These are phyloP conservation scores for Pseudanteris insignis DNA, from an alignment of 2,888 invertebrate species.

Conservation along the genomic window DNA sequence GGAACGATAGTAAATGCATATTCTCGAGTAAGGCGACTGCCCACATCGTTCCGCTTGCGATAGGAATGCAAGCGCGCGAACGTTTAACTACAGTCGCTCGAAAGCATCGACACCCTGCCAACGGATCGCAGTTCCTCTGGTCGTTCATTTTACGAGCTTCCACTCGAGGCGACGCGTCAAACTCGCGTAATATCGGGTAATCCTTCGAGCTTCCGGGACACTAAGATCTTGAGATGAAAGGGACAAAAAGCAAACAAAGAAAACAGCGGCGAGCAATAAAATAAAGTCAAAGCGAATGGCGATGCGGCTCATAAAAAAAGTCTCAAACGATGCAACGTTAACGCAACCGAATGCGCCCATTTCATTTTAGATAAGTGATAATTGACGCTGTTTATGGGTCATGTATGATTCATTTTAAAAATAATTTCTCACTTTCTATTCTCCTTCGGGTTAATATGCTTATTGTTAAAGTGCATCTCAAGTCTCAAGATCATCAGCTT, in stretches of 20 bases:
- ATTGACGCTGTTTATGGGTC: slow-evolving; percentile 26
- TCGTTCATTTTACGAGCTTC: slow-evolving; percentile 57
- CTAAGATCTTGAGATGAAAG: slow-evolving; percentile 41
- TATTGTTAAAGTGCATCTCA: too few relatives aligned
- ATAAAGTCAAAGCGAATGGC: slow-evolving; percentile 9
- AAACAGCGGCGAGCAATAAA: slow-evolving; percentile 18
- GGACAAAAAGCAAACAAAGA: slow-evolving; percentile 24
- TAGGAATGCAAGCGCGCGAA: slow-evolving; percentile 27
- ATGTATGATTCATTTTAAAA: too few relatives aligned
- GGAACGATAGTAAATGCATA: slow-evolving; percentile 41
- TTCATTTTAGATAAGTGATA: slow-evolving; percentile 17
- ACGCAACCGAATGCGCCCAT: too few relatives aligned
- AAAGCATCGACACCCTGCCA: slow-evolving; percentile 36
- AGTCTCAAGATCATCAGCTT: too few relatives aligned
- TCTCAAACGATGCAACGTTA: too few relatives aligned
- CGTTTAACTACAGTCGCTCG: slow-evolving; percentile 38
- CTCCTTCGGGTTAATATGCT: too few relatives aligned
- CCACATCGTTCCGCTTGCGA: slow-evolving; percentile 34
- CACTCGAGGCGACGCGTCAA: slow-evolving; percentile 55
- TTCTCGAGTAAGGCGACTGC: slow-evolving; percentile 30
- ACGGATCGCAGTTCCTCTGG: slow-evolving; percentile 22
- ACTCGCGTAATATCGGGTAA: slow-evolving; percentile 60
- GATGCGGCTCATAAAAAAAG: too few relatives aligned
- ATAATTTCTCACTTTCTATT: too few relatives aligned
- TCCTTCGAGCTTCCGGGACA: slow-evolving; percentile 48